Conservation (phyloP, 2,113 vertebrate genomes). For the Choloepus hoffmanni region DNA sequence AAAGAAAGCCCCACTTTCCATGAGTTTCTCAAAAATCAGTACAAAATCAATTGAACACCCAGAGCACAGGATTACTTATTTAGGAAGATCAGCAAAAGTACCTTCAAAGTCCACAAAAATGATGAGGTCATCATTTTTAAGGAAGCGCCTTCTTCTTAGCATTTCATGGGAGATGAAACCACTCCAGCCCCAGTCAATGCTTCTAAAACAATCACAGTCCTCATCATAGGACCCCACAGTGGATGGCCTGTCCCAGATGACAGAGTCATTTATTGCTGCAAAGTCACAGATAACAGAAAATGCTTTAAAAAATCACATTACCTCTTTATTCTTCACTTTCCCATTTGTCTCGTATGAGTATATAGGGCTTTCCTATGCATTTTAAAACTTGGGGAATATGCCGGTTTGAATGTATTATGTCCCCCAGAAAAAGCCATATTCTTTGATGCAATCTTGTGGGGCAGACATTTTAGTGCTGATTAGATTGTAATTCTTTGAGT, state of each 20-base stretch:
- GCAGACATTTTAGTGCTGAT: no score
- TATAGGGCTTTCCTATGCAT: background rate
- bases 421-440: no score
- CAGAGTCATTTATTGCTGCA: slow-evolving; percentile 72
- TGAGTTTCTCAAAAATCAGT: background rate
- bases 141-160: slow-evolving; percentile 88
- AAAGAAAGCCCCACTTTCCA: background rate
- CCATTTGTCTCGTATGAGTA: background rate
- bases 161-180: slow-evolving; percentile 90
- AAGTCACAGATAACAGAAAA: background rate
- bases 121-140: slow-evolving; percentile 93
- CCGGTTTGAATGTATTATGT: no score
- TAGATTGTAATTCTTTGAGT: no score
- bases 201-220: slow-evolving; percentile 85
- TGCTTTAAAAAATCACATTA: background rate
- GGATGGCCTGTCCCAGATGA: slow-evolving; percentile 90
- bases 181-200: slow-evolving; percentile 85
- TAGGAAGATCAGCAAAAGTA: slow-evolving; percentile 73
- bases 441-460: no score
- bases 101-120: slow-evolving; percentile 92
- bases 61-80: background rate
- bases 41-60: background rate
- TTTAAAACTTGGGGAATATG: background rate
- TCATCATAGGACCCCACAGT: slow-evolving; percentile 84
- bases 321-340: background rate